Percentiles rank a stretch among this genome's conserved stretches.
phyloP scores from a whole-genome alignment of 2,113 vertebrate genomes.

The Tragelaphus scriptus region DNA sequence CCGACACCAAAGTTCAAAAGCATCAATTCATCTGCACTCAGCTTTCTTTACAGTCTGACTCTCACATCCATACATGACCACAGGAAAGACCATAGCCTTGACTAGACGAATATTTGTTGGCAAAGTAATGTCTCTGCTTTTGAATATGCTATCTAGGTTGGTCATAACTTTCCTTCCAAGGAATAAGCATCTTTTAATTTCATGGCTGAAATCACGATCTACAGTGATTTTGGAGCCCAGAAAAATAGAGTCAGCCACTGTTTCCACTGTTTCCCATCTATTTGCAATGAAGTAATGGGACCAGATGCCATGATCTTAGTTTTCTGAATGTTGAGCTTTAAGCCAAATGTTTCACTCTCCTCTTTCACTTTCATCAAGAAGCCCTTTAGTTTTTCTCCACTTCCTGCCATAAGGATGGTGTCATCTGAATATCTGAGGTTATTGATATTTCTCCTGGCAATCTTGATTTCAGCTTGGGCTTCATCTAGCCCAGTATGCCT shows the following conservation, averaged over 20 bases:
- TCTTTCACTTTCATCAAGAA: neutral
- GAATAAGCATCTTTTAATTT: neutral
- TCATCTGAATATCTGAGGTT: neutral
- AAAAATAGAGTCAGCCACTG: neutral
- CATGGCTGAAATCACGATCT: neutral
- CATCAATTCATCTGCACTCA: neutral
- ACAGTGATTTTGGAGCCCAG: neutral
- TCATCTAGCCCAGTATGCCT: fast-evolving
- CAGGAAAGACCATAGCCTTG: neutral
- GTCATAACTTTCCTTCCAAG: neutral
- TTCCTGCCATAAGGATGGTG: neutral
- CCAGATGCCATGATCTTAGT: fast-evolving
- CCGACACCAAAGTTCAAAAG: neutral
- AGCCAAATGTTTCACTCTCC: neutral
- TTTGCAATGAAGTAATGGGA: neutral
- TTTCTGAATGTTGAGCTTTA: neutral
- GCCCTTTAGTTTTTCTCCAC: neutral
- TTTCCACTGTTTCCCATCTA: neutral
- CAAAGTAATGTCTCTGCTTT: neutral
- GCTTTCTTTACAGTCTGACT: neutral
- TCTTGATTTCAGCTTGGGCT: neutral
- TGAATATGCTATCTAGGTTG: neutral
- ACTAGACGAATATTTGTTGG: neutral
- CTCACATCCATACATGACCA: neutral
- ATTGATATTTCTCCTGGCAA: neutral